phyloP scores from a whole-genome alignment of 2,797 vertebrate species.

The Accipiter badius region DNA sequence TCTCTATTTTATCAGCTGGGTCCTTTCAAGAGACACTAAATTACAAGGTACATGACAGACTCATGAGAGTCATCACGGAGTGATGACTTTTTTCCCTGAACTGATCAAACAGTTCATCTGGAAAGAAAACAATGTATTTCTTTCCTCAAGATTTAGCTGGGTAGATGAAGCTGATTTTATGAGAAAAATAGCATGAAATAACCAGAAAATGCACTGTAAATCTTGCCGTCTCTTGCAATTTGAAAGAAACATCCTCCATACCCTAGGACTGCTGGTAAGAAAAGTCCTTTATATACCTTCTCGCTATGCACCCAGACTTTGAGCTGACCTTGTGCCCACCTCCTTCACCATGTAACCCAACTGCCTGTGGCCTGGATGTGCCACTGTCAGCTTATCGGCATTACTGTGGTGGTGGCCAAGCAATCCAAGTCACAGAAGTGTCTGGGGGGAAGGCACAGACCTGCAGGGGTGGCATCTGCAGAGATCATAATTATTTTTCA shows the following conservation, averaged over 20 bases:
- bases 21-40: background rate
- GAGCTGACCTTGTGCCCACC: background rate
- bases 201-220: background rate
- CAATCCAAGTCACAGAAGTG: background rate
- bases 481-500: background rate
- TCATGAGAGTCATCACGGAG: background rate
- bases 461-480: background rate
- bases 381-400: background rate
- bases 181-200: background rate
- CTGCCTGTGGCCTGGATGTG: background rate
- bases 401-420: background rate
- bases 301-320: background rate
- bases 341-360: background rate
- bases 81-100: background rate
- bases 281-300: background rate
- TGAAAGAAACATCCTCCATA: background rate
- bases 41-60: background rate
- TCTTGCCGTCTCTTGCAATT: background rate
- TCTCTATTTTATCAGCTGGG: background rate
- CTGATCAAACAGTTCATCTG: background rate
- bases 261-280: background rate
- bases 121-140: background rate
- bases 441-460: background rate
- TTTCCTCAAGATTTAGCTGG: background rate
- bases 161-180: background rate